These are phyloP conservation scores for Patagioenas fasciata DNA, from an alignment of 2,113 vertebrate genomes.

Conservation along the genomic window DNA sequence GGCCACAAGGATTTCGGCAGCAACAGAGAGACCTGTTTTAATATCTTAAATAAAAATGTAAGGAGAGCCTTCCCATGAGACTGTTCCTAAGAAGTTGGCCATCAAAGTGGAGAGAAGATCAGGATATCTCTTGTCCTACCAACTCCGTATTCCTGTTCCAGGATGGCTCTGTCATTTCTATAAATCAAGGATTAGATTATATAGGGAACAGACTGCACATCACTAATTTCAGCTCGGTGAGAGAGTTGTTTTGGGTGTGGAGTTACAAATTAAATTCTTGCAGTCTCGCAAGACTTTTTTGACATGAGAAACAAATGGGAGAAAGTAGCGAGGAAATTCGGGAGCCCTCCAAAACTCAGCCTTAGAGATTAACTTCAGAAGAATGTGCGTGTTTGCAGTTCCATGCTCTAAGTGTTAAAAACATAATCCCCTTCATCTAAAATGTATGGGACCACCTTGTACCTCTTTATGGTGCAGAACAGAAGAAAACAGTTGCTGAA, in stretches of 20 bases:
- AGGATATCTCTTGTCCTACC: background rate
- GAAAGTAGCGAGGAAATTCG: background rate
- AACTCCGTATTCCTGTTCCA: background rate
- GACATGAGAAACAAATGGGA: background rate
- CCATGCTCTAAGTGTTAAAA: background rate
- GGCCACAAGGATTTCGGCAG: background rate
- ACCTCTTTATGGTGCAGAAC: background rate
- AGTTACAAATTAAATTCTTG: background rate
- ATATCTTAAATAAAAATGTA: background rate
- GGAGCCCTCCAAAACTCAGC: background rate
- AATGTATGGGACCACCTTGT: background rate
- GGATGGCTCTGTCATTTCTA: background rate
- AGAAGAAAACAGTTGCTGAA: background rate
- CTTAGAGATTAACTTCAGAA: background rate
- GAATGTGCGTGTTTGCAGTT: fast-evolving
- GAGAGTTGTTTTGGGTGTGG: background rate
- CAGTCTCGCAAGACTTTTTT: fast-evolving
- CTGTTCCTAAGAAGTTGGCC: background rate
- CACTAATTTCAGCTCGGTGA: background rate
- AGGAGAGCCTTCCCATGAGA: background rate
- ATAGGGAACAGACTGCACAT: background rate
- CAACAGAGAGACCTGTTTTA: background rate
- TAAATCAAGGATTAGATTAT: background rate
- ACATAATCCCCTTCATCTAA: background rate
- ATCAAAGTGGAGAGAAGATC: background rate